Conservation (phyloP, 2,888 invertebrate genomes). For the Drosophila nr. perissopoda region DNA sequence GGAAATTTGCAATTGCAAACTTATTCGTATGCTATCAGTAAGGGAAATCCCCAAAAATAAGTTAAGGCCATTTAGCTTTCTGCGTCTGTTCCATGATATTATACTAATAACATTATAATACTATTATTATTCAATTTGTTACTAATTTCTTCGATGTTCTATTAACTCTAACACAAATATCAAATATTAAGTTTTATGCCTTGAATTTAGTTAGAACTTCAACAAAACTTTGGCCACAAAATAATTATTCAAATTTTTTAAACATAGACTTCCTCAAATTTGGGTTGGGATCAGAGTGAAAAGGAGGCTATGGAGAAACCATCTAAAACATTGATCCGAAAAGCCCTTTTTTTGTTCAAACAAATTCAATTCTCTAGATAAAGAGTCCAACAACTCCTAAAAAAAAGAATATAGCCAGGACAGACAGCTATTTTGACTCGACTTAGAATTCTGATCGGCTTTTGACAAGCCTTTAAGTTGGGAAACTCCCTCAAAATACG, state of each 20-base stretch:
- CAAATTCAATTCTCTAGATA: background rate
- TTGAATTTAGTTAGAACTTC: background rate
- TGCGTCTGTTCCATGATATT: background rate
- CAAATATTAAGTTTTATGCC: background rate
- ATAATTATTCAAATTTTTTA: too few species aligned
- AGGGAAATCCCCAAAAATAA: background rate
- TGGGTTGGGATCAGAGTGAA: background rate
- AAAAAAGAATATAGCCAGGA: background rate
- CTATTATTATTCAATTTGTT: background rate
- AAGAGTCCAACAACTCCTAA: background rate
- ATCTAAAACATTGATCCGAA: rapidly evolving
- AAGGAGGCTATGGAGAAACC: background rate
- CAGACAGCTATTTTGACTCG: rapidly evolving
- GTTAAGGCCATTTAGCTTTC: background rate
- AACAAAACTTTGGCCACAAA: background rate
- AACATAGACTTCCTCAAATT: background rate
- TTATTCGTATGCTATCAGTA: background rate
- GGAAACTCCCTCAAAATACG: background rate
- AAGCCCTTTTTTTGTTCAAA: background rate
- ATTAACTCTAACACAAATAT: background rate
- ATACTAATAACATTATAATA: background rate
- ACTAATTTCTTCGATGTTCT: background rate
- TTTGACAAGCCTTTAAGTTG: slow-evolving; percentile 11
- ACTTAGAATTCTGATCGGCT: background rate
- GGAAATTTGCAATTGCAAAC: background rate